These are phyloP conservation scores for Thamnophis elegans DNA, from an alignment of 2,797 vertebrate genomes.

Conservation along the genomic window DNA sequence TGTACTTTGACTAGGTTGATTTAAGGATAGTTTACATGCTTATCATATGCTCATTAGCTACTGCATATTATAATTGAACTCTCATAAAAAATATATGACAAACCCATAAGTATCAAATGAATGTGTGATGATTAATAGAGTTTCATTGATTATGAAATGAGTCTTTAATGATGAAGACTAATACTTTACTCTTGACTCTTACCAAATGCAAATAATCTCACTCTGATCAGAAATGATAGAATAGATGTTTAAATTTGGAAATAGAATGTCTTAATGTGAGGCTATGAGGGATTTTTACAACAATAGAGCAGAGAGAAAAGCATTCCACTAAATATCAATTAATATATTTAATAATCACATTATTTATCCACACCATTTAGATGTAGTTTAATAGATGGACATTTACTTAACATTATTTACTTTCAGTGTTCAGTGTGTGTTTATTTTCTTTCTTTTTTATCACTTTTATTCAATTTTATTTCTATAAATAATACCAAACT, in stretches of 20 bases:
- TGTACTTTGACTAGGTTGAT: conserved; percentile 51
- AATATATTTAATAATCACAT: not conserved
- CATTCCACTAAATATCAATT: not conserved
- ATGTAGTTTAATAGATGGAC: not conserved
- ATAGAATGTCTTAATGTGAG: not conserved
- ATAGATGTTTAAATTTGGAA: not conserved
- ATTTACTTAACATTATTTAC: not conserved
- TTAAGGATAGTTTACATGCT: conserved; percentile 51
- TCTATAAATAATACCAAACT: not conserved
- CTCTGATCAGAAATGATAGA: conserved; percentile 29
- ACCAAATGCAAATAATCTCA: conserved; percentile 29
- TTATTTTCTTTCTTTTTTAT: not conserved
- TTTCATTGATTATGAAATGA: conserved; percentile 45
- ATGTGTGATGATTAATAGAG: conserved; percentile 42
- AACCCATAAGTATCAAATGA: conserved; percentile 47
- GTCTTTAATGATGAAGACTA: conserved; percentile 39
- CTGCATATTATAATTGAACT: conserved; percentile 52
- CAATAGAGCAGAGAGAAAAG: not conserved
- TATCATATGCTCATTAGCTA: conserved; percentile 63
- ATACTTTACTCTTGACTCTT: conserved; percentile 37
- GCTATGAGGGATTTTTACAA: not conserved
- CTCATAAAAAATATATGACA: conserved; percentile 42
- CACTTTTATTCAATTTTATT: not conserved
- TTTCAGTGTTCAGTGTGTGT: not conserved
- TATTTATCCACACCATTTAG: not conserved